A percentile compares a stretch with the other conserved stretches of the same genome.
Conservation (phyloP, 2,888 invertebrate genomes). For the Lomographa bimaculata region DNA sequence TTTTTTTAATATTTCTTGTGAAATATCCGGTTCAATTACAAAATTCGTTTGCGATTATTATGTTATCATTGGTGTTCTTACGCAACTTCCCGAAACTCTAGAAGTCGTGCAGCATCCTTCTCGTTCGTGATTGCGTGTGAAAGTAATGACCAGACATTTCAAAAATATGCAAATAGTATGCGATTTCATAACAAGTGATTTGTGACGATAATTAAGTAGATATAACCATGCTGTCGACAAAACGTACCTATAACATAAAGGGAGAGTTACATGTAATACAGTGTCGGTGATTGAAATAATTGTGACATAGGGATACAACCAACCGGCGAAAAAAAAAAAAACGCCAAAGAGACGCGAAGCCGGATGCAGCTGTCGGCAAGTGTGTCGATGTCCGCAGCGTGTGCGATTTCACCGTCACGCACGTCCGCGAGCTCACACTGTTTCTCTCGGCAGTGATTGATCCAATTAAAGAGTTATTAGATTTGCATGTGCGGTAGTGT, state of each 20-base stretch:
- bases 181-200: slow-evolving; percentile 51
- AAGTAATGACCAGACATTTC: slow-evolving; percentile 41
- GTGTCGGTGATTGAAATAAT: slow-evolving; percentile 39
- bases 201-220: slow-evolving; percentile 43
- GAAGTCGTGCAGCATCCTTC: slow-evolving; percentile 4
- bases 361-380: slow-evolving; percentile 62
- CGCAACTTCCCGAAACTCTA: slow-evolving; percentile 11
- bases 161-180: slow-evolving; percentile 49
- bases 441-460: slow-evolving; percentile 55
- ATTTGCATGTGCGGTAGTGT: slow-evolving; percentile 51
- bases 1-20: slow-evolving; percentile 5
- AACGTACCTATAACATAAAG: slow-evolving; percentile 9
- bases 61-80: no score
- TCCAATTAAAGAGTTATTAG: slow-evolving; percentile 57
- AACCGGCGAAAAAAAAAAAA: slow-evolving; percentile 35
- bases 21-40: slow-evolving; percentile 30
- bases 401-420: slow-evolving; percentile 78
- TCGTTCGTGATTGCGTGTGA: slow-evolving; percentile 40
- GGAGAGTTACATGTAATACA: slow-evolving; percentile 17
- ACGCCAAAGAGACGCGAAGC: slow-evolving; percentile 45
- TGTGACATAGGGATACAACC: slow-evolving; percentile 34
- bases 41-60: slow-evolving; percentile 18
- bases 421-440: slow-evolving; percentile 61
- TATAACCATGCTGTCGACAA: slow-evolving; percentile 33
- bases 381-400: slow-evolving; percentile 60